phyloP scores from a whole-genome alignment of 2,113 vertebrate genomes.

The Entelurus aequoreus region DNA sequence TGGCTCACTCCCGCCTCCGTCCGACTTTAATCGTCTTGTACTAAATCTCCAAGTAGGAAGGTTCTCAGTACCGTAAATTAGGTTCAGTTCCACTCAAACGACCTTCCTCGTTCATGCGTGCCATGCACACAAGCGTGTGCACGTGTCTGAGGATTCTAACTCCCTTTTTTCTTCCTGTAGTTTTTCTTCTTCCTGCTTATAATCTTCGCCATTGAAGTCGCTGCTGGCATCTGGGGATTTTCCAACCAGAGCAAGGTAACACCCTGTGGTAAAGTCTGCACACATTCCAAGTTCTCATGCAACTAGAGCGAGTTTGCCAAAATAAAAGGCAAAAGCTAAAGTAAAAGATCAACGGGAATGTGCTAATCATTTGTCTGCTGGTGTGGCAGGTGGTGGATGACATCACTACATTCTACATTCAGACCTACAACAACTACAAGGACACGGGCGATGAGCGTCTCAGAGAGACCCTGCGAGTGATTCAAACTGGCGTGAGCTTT shows the following conservation, averaged over 20 bases:
- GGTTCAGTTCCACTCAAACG: constrained; percentile 35
- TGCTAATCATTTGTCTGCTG: background rate
- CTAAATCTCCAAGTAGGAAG: constrained; percentile 50
- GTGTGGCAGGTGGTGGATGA: constrained; percentile 77
- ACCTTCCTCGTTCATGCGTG: constrained; percentile 34
- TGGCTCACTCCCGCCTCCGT: constrained; percentile 1
- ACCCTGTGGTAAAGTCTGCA: background rate
- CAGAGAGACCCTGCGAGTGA: constrained; percentile 77
- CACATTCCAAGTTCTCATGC: background rate
- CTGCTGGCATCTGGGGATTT: constrained; percentile 93
- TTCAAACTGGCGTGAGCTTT: constrained; percentile 80
- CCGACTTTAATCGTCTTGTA: constrained; percentile 50
- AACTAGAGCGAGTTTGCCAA: background rate
- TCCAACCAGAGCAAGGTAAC: constrained; percentile 86
- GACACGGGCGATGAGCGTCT: constrained; percentile 45
- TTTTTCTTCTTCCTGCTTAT: constrained; percentile 92
- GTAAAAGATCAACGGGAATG: constrained; percentile 76
- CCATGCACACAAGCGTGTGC: constrained; percentile 8
- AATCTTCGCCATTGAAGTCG: constrained; percentile 92
- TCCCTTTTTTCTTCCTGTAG: constrained; percentile 56
- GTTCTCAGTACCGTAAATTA: constrained; percentile 29
- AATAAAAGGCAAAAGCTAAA: background rate
- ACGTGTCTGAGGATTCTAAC: constrained; percentile 20
- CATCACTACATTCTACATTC: constrained; percentile 77
- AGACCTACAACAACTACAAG: constrained; percentile 74